Conservation (phyloP, 2,113 vertebrate genomes). For the Dicerorhinus sumatrensis region DNA sequence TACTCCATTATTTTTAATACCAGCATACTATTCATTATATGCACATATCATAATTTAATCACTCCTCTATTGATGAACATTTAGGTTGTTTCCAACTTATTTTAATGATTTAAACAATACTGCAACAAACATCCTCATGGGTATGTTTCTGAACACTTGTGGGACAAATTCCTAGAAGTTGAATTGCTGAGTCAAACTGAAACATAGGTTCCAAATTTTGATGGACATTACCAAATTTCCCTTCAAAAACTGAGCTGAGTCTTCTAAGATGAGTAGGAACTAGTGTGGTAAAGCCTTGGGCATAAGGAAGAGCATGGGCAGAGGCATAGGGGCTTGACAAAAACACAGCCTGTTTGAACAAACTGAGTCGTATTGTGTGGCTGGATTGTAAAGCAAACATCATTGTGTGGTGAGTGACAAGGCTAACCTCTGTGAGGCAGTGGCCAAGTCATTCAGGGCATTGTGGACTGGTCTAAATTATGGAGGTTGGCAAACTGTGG, state of each 20-base stretch:
- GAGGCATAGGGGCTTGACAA: neutral
- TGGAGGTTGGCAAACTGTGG: neutral
- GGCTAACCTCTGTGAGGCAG: neutral
- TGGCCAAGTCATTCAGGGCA: neutral
- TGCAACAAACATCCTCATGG: neutral
- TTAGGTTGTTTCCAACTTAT: neutral
- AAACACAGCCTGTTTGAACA: neutral
- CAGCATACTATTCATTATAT: neutral
- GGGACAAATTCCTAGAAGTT: slow-evolving; percentile 33
- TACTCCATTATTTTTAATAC: slow-evolving; percentile 22
- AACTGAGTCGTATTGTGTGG: neutral
- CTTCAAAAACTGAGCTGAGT: neutral
- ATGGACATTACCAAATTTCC: neutral
- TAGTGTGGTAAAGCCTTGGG: neutral
- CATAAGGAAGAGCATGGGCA: neutral
- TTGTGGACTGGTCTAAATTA: neutral
- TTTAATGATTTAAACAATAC: neutral
- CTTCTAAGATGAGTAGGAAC: neutral
- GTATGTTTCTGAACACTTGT: neutral
- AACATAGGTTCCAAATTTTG: neutral
- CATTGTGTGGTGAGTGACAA: neutral
- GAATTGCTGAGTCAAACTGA: neutral
- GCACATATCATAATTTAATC: neutral
- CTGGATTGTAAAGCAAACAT: neutral
- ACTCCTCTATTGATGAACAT: neutral